Base-by-base conservation (phyloP, 2,888 invertebrate genomes). In the Carterocephalus palaemon region DNA sequence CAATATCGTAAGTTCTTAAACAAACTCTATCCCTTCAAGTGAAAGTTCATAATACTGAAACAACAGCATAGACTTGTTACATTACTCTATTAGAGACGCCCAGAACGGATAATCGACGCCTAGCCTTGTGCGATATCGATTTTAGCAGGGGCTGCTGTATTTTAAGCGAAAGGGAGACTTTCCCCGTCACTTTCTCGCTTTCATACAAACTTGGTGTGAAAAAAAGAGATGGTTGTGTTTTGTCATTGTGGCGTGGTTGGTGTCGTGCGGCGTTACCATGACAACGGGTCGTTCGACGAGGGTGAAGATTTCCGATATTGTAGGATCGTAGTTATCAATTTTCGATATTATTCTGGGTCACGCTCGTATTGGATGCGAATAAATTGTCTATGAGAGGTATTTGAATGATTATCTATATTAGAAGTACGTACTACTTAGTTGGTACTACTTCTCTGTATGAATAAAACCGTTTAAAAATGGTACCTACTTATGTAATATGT, bases 61-160 rank as follows among this genome's bases (percentile, higher is more conserved):
- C n/a, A n/a, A n/a, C n/a, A n/a, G n/a, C n/a, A 1, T 2, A 0
- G 47, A 38, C 51, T 40, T 71, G 49, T 10, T 50, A 54, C 64
- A 12, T 63, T 76, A 36, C 26, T 42, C 12, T 12, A 46, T 51
- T 26, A 38, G 40, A 42, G 40, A 48, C 53, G 52, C 49, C 49
- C 52, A 58, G 56, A 59, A 70, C 78, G 77, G 82, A 82, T 85
- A 85, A 86, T 87, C 86, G 86, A 87, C 86, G 81, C 71, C 78
- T 79, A 86, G 86, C 86, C 87, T 87, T 87, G 86, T 80, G 84
- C 82, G 84, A 86, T 86, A 88, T 88, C 87, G 87, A 88, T 88
- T 86, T 86, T 85, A 75, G 75, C 67, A 61, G 65, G 70, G 66
- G 70, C 71, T 62, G 69, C 69, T 73, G 73, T 73, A 62, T 45